Base-by-base conservation (phyloP, 2,888 invertebrate species). In the Lochmaea crataegi region DNA sequence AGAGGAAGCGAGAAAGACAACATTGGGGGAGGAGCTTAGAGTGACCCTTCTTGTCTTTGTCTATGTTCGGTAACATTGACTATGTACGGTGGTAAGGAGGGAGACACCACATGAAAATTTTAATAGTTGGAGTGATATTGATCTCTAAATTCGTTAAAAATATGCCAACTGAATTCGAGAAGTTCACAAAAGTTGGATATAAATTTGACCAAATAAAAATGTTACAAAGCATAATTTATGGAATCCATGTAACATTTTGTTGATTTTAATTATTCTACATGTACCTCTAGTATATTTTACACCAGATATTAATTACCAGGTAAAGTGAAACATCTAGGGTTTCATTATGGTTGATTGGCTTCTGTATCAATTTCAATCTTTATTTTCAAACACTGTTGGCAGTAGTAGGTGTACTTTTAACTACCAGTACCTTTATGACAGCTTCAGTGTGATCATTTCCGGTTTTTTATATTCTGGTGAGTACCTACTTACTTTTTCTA, bases 311-410 rank as follows among this genome's bases (percentile, higher is more conserved):
- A 61, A 68, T 74, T 72, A 76, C 76, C 69, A 63, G 53, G 73
- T 73, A 68, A 71, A 73, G 68, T 68, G 12, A 73, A 71, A 74
- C 74, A 72, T 80, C 77, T 82, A 80, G 68, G 80, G 81, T 83
- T 83, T 81, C 83, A 75, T 76, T 76, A 79, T 78, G 79, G 80
- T 82, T 83, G 76, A 83, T 80, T 82, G 83, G 83, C 80, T 84
- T 84, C 83, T 53, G 69, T 76, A 81, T 83, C 78, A 56, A 75
- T 79, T 82, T 80, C 83, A 69, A 72, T 74, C 26, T 69, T 65
- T 65, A 65, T 45, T 72, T 75, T 76, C 68, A 58, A 67, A 51
- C 45, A 22, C 26, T 45, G 45, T 58, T 45, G n/a, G 58, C 12
- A 1, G 58, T 58, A 42, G 56, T 56, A 57, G 42, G 45, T 67